A percentile compares a stretch with the other conserved stretches of the same genome.
These are phyloP conservation scores for Agelastica alni DNA, from an alignment of 2,888 invertebrate genomes.

Conservation along the genomic window DNA sequence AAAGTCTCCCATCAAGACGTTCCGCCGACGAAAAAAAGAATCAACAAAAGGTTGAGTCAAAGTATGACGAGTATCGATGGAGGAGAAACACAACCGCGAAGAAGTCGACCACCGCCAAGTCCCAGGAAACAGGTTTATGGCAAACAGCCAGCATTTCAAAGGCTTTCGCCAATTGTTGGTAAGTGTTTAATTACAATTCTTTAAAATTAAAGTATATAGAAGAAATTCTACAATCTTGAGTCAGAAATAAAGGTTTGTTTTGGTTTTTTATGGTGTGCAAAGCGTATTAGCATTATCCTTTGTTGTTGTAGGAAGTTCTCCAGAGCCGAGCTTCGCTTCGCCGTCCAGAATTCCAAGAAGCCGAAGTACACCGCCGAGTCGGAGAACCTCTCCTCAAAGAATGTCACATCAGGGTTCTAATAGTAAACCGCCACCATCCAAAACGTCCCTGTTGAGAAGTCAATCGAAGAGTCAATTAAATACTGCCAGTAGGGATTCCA, in stretches of 20 bases:
- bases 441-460: slow-evolving; percentile 30
- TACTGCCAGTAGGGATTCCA: slow-evolving; percentile 46
- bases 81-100: slow-evolving; percentile 11
- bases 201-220: too few relatives aligned
- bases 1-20: slow-evolving; percentile 40
- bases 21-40: slow-evolving; percentile 37
- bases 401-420: slow-evolving; percentile 24
- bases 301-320: slow-evolving; percentile 51
- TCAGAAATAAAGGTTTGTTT: too few relatives aligned
- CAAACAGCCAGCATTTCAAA: slow-evolving; percentile 46
- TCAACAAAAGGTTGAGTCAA: slow-evolving; percentile 48
- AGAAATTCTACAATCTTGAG: too few relatives aligned
- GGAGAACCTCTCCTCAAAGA: slow-evolving; percentile 46
- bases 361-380: slow-evolving; percentile 48
- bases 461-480: slow-evolving; percentile 37
- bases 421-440: slow-evolving; percentile 35
- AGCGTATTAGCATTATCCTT: too few relatives aligned
- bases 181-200: too few relatives aligned
- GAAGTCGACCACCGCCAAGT: slow-evolving; percentile 43
- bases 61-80: slow-evolving; percentile 49
- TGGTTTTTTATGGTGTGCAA: too few relatives aligned
- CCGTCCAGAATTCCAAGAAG: slow-evolving; percentile 50
- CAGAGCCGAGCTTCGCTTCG: slow-evolving; percentile 55
- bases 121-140: slow-evolving; percentile 38
- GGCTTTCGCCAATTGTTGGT: slow-evolving; percentile 50